Evolutionary conservation across 2,888 invertebrate species (phyloP), one percentile per base, ranked within the genome.

Genomic region (Clepsis dumicolana): DNA sequence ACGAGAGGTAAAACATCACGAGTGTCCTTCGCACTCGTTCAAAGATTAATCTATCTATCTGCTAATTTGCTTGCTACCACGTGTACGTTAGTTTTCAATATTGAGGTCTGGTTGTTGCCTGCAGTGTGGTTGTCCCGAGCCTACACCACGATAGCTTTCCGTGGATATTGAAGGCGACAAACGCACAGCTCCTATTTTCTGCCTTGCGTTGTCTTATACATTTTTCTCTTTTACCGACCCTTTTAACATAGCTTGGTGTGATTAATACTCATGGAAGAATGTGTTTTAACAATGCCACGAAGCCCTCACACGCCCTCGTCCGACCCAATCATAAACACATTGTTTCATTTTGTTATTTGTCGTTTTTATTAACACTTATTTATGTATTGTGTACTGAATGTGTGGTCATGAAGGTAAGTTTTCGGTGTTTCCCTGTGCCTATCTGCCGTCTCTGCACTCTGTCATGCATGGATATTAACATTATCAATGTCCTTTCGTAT

Each of bases 1-100:
- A 99, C 95, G 98, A 97, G 96, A 98, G 99, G 98, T 98, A 96
- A 96, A 93, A 85, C 85, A 87, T 77, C 82, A 80, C 87, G 91
- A 88, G 90, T 85, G 87, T 74, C 75, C 76, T 74, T 72, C 78
- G 82, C 77, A 81, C 87, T 90, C 91, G 89, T 85, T 84, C 86
- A 88, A 85, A 85, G 86, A 89, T 89, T 61, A 61, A 86, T 90
- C 90, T 88, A 88, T 89, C 86, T 92, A 89, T 91, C 84, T 84
- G 93, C 93, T 93, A 92, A 80, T 87, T 62, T 89, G 93, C 93
- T 93, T 93, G 93, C 92, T 91, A 89, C 87, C 90, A 90, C 90
- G 88, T 91, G 87, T 89, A 82, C 72, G 77, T 80, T 91, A 86
- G 89, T 89, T 88, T 89, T 91, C 89, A 84, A 85, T 90, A 84